Conservation (phyloP, 1,140 invertebrate species). For the Lepidurus couesii region DNA sequence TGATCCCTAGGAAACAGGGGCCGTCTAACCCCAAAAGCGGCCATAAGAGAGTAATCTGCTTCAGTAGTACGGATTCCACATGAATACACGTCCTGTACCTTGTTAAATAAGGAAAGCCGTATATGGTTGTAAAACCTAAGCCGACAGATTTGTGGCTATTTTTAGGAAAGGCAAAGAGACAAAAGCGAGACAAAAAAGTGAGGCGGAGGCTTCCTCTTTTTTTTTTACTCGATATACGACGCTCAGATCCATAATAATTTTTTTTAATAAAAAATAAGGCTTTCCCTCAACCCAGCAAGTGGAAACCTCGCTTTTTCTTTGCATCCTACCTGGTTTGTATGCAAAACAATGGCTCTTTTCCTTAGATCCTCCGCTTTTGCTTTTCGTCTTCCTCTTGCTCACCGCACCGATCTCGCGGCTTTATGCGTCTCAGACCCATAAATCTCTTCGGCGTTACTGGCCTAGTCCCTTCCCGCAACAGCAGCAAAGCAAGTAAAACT, state of each 20-base stretch:
- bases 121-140: too few relatives aligned
- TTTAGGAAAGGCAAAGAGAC: too few relatives aligned
- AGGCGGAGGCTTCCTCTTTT: too few relatives aligned
- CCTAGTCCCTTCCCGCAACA: not conserved
- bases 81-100: too few relatives aligned
- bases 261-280: not conserved
- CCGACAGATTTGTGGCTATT: too few relatives aligned
- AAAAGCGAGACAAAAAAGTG: too few relatives aligned
- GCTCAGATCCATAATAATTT: not conserved
- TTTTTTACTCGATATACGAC: too few relatives aligned
- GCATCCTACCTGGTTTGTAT: constrained; percentile 7
- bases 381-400: constrained; percentile 1
- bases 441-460: not conserved
- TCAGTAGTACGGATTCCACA: too few relatives aligned
- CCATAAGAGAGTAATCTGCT: too few relatives aligned
- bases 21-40: too few relatives aligned
- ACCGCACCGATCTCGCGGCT: constrained; percentile 20
- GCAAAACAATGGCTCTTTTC: constrained; percentile 22
- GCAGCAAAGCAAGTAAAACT: constrained; percentile 4
- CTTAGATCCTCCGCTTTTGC: constrained; percentile 5
- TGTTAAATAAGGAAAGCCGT: too few relatives aligned
- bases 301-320: not conserved
- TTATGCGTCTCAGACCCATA: constrained; percentile 12
- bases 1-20: too few relatives aligned
- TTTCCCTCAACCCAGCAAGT: not conserved